phyloP scores from a whole-genome alignment of 2,888 invertebrate genomes.

The Eupithecia insigniata region DNA sequence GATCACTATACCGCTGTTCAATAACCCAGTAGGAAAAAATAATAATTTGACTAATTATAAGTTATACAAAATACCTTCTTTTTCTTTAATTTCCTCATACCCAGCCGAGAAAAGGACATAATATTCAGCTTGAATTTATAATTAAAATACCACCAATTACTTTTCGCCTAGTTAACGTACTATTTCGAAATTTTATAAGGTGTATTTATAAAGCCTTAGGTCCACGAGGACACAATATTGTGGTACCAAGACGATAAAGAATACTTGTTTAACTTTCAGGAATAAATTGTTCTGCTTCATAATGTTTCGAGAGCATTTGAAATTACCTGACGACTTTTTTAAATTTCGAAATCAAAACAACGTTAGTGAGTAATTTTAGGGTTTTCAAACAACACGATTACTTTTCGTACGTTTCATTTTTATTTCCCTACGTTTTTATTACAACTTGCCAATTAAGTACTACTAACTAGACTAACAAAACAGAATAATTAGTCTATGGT shows the following conservation, averaged over 20 bases:
- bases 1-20: not conserved
- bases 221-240: not conserved
- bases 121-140: slow-evolving; percentile 49
- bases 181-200: slow-evolving; percentile 52
- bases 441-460: too few relatives aligned
- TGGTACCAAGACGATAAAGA: not conserved
- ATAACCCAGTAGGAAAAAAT: not conserved
- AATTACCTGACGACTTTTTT: not conserved
- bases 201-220: slow-evolving; percentile 38
- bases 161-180: slow-evolving; percentile 56
- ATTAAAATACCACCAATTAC: slow-evolving; percentile 53
- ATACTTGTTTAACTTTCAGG: not conserved
- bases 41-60: not conserved
- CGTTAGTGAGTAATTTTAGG: too few relatives aligned
- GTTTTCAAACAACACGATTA: too few relatives aligned
- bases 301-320: not conserved
- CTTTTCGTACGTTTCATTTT: too few relatives aligned
- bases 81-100: not conserved
- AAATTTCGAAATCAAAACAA: too few relatives aligned
- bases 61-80: not conserved
- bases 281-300: not conserved
- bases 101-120: slow-evolving; percentile 35
- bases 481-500: too few relatives aligned
- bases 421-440: too few relatives aligned
- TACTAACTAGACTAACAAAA: too few relatives aligned